These are phyloP conservation scores for Saguinus imperator DNA, from an alignment of 2,113 vertebrate species.

Conservation along the genomic window DNA sequence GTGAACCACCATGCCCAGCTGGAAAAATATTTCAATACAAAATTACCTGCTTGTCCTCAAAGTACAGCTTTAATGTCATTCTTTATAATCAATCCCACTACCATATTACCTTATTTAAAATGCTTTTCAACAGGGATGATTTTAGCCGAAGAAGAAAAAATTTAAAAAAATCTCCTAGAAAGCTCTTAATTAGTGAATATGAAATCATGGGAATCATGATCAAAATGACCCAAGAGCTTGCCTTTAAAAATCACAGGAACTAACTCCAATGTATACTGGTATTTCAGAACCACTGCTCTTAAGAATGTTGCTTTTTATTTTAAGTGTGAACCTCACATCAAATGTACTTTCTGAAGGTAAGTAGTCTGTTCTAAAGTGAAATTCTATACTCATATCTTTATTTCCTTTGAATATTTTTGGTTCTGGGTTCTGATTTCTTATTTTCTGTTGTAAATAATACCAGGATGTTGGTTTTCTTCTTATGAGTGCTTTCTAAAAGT, in stretches of 20 bases:
- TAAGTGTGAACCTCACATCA: not conserved
- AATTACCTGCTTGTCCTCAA: not conserved
- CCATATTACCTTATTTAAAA: not conserved
- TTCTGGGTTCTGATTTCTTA: not conserved
- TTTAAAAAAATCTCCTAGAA: not conserved
- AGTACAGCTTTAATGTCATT: not conserved
- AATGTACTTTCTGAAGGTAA: not conserved
- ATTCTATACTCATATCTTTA: not conserved
- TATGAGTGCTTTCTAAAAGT: not conserved
- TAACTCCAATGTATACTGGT: not conserved
- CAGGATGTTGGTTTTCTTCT: not conserved
- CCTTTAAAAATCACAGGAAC: not conserved
- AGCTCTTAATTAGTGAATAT: not conserved
- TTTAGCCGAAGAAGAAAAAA: not conserved
- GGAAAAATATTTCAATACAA: not conserved
- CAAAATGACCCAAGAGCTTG: not conserved
- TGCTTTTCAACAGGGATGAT: not conserved
- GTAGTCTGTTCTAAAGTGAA: not conserved
- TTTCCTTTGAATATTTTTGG: not conserved
- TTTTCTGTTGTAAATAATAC: not conserved
- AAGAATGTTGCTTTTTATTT: not conserved
- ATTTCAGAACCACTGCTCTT: not conserved
- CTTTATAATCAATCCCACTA: not conserved
- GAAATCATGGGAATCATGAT: not conserved
- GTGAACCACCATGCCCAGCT: too few species aligned